Evolutionary conservation across 1,140 invertebrate species (phyloP), one percentile per base, ranked within the genome.

Genomic region (Paracyclopina nana): DNA sequence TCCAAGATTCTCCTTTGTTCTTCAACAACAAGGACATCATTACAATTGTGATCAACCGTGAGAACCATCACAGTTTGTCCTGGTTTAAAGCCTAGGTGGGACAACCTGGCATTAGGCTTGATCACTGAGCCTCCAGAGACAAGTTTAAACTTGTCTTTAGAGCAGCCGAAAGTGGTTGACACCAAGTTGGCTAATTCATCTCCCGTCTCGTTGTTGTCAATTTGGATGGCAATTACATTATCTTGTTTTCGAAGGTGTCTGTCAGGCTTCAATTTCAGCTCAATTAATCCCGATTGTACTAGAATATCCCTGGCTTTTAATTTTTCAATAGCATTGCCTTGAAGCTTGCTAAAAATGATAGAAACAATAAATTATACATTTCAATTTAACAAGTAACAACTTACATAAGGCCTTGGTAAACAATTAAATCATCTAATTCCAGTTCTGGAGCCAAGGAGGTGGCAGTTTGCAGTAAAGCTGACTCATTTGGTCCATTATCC

Each of bases 21-120:
- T 60, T 61, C 63, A 58, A 2, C 61, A 55, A 64, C 59, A 51
- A 60, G 53, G 12, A 64, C 55, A 25, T 59, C 58, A 53, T 55
- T 57, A 38, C 58, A 46, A 53, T 63, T 58, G 56, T 68, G 68
- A 60, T 59, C 58, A 56, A 79, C 62, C 12, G 73, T 62, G 6
- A 80, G 60, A 1, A 70, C 75, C 67, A 81, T 73, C 9, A 82
- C 62, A 60, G 75, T 71, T 24, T 68, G 67, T 50, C 76, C 76
- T 64, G 80, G 78, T 63, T 73, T 72, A 11, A 77, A 58, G 42
- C 69, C 67, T 58, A 80, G 78, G 18, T 62, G 61, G 6, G 63
- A 57, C 4, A 81, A 58, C 4, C 60, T 64, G 24, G 57, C 48
- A 6, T 64, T 20, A 9, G 14, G 14, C n/a, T 38, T 38, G 34